Conservation (phyloP, 2,888 invertebrate genomes). For the Dryococelus australis region DNA sequence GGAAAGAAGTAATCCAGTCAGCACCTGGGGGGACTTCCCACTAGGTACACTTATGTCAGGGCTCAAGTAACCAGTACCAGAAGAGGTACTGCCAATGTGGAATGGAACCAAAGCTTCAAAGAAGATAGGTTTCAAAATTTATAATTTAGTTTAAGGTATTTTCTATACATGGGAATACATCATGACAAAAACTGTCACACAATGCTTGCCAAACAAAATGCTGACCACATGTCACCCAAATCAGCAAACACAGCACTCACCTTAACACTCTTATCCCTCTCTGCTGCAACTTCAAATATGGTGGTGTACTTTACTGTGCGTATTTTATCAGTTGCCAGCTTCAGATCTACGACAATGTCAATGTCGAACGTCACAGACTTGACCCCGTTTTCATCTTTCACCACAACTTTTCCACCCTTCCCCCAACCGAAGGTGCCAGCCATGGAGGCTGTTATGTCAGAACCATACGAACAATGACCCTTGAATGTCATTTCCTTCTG, state of each 20-base stretch:
- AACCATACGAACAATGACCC: slow-evolving; percentile 61
- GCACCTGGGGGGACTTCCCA: too few relatives aligned
- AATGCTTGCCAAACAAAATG: too few relatives aligned
- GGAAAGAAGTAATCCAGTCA: too few relatives aligned
- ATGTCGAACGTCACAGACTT: slow-evolving; percentile 52
- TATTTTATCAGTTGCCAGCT: slow-evolving; percentile 59
- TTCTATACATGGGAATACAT: too few relatives aligned
- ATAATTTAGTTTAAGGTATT: too few relatives aligned
- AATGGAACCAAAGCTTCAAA: too few relatives aligned
- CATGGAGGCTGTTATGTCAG: slow-evolving; percentile 57
- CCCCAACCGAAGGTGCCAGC: slow-evolving; percentile 59
- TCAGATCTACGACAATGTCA: slow-evolving; percentile 61
- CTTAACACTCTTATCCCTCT: slow-evolving; percentile 19
- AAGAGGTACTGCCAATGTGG: too few relatives aligned
- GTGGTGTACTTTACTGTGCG: slow-evolving; percentile 28
- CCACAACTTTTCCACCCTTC: slow-evolving; percentile 46
- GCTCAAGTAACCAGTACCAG: too few relatives aligned
- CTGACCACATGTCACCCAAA: too few relatives aligned
- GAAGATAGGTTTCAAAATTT: too few relatives aligned
- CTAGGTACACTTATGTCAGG: too few relatives aligned
- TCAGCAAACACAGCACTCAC: not conserved
- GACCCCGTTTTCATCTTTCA: slow-evolving; percentile 47
- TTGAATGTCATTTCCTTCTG: slow-evolving; percentile 53
- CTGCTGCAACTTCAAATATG: slow-evolving; percentile 9
- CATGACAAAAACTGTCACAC: too few relatives aligned